Conservation (phyloP, 2,888 invertebrate genomes). For the Erebia epiphron region DNA sequence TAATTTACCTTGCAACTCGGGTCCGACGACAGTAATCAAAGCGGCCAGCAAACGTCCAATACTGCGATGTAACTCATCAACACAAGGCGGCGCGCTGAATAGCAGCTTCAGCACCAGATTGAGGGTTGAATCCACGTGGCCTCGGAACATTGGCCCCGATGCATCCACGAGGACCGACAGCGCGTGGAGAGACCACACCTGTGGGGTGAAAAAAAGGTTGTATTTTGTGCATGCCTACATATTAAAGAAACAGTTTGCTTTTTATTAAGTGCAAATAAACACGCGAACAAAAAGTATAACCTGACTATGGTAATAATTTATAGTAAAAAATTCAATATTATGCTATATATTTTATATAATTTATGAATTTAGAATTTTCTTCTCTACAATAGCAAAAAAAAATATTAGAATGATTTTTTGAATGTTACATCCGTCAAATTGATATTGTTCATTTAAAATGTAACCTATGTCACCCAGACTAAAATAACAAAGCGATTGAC, state of each 20-base stretch:
- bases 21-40: slow-evolving; percentile 98
- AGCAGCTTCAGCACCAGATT: slow-evolving; percentile 94
- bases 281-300: too few species aligned
- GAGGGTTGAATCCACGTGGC: slow-evolving; percentile 97
- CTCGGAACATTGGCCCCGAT: slow-evolving; percentile 99
- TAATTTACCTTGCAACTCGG: slow-evolving; percentile 93
- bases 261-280: too few species aligned
- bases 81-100: slow-evolving; percentile 94
- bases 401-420: too few species aligned
- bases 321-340: too few species aligned
- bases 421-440: too few species aligned
- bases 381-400: too few species aligned
- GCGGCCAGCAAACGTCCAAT: slow-evolving; percentile 97
- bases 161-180: slow-evolving; percentile 97
- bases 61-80: slow-evolving; percentile 93
- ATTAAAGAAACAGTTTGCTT: background rate
- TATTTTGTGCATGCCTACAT: background rate
- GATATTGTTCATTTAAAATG: too few species aligned
- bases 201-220: slow-evolving; percentile 9
- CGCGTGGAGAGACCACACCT: slow-evolving; percentile 98
- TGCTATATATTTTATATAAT: too few species aligned
- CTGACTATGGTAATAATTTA: too few species aligned
- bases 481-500: too few species aligned
- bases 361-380: too few species aligned
- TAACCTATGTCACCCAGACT: too few species aligned